These are phyloP conservation scores for Gallinago jamesoni DNA, from an alignment of 2,113 vertebrate genomes.

Conservation along the genomic window DNA sequence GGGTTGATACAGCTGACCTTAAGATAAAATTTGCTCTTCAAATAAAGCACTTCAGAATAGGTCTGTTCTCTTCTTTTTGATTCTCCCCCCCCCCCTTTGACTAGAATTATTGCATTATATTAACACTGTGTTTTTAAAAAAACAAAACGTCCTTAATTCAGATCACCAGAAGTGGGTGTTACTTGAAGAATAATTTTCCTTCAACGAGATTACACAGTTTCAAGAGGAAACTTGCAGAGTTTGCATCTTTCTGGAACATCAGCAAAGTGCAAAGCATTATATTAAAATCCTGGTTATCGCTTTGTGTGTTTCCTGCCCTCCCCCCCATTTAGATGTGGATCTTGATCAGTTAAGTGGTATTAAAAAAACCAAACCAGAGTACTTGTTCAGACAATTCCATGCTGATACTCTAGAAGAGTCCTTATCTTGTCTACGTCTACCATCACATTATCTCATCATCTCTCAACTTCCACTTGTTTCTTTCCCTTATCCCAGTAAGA, in stretches of 20 bases:
- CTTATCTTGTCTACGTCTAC: background rate
- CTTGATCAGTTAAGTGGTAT: background rate
- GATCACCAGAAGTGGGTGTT: background rate
- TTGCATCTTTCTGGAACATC: background rate
- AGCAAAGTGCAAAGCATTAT: background rate
- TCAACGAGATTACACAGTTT: background rate
- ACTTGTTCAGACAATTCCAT: background rate
- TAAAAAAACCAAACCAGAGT: background rate
- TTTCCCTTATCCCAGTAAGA: background rate
- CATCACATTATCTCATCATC: background rate
- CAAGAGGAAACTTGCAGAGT: background rate
- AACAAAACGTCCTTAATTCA: background rate
- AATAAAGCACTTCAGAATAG: conserved; percentile 10
- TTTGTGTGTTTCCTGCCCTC: background rate
- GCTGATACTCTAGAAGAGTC: background rate
- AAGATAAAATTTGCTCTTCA: conserved; percentile 21
- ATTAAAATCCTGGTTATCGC: background rate
- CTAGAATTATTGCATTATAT: background rate
- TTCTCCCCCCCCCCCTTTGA: background rate
- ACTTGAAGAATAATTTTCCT: background rate
- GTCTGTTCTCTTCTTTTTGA: background rate
- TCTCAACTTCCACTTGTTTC: background rate
- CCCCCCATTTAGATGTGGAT: background rate
- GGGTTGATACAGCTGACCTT: background rate
- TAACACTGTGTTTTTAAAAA: background rate